A percentile compares a stretch with the other conserved stretches of the same genome.
Conservation (phyloP, 2,888 invertebrate species). For the Mesorhabditis spiculigera region DNA sequence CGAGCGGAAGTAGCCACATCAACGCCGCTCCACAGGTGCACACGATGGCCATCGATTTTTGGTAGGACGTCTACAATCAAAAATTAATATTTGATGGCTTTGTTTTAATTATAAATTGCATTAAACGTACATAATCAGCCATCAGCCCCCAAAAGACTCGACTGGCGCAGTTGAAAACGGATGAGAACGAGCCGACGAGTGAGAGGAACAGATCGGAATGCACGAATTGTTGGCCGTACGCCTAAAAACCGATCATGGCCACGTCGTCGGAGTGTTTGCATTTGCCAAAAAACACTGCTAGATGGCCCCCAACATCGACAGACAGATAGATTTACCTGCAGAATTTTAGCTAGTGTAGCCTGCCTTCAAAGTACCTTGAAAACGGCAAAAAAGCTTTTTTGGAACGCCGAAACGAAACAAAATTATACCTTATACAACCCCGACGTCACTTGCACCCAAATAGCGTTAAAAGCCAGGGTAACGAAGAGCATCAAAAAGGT, state of each 20-base stretch:
- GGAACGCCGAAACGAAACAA: neutral
- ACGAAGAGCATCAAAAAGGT: constrained; percentile 46
- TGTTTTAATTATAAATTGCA: neutral
- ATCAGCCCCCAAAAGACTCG: constrained; percentile 50
- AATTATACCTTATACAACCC: constrained; percentile 48
- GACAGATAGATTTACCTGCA: no score
- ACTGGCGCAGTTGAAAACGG: constrained; percentile 49
- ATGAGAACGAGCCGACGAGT: constrained; percentile 48
- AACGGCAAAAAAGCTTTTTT: no score
- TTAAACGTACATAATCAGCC: constrained; percentile 41
- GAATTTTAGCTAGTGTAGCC: no score
- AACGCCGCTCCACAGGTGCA: constrained; percentile 44
- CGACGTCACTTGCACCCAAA: constrained; percentile 49
- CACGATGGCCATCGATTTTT: constrained; percentile 48
- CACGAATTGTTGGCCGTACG: constrained; percentile 53
- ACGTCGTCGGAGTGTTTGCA: neutral
- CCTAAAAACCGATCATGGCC: constrained; percentile 20
- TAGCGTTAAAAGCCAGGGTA: constrained; percentile 44
- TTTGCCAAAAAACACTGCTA: neutral
- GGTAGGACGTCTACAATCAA: constrained; percentile 44
- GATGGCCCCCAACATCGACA: no score
- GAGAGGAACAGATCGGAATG: constrained; percentile 52
- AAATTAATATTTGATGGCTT: neutral
- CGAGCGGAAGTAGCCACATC: constrained; percentile 40
- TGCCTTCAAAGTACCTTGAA: no score